Percentiles rank a stretch among this genome's conserved stretches.
phyloP scores from a whole-genome alignment of 2,797 vertebrate genomes.

The Harpagifer antarcticus region DNA sequence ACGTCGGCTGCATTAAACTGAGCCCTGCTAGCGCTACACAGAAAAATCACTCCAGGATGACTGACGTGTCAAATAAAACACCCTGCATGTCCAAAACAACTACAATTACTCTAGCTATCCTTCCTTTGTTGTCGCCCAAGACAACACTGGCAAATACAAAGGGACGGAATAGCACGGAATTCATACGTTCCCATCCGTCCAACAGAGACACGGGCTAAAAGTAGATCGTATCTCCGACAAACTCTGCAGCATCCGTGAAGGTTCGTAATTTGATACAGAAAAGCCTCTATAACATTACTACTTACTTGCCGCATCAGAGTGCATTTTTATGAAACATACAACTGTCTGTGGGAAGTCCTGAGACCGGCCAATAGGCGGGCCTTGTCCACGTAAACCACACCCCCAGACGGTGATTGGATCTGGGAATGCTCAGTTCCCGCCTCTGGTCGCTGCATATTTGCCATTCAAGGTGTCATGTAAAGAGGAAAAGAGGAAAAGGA shows the following conservation, averaged over 20 bases:
- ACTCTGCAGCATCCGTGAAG: neutral
- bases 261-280: slow-evolving; percentile 33
- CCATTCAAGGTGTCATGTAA: slow-evolving; percentile 38
- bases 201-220: slow-evolving; percentile 54
- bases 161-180: slow-evolving; percentile 76
- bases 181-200: slow-evolving; percentile 64
- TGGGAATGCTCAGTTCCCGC: slow-evolving; percentile 18
- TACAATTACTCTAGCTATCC: slow-evolving; percentile 58
- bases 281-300: slow-evolving; percentile 77
- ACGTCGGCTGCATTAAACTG: slow-evolving; percentile 42
- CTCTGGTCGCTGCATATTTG: slow-evolving; percentile 56
- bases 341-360: slow-evolving; percentile 89
- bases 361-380: slow-evolving; percentile 89
- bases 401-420: slow-evolving; percentile 63
- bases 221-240: slow-evolving; percentile 11
- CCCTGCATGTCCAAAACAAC: slow-evolving; percentile 21
- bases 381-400: slow-evolving; percentile 71
- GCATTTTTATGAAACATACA: slow-evolving; percentile 98
- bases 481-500: neutral
- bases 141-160: slow-evolving; percentile 83
- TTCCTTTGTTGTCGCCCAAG: slow-evolving; percentile 81
- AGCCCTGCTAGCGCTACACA: slow-evolving; percentile 22
- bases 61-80: slow-evolving; percentile 12
- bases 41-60: slow-evolving; percentile 19
- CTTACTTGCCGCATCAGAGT: slow-evolving; percentile 99